These are phyloP conservation scores for Dynastes maya DNA, from an alignment of 2,888 invertebrate species.

Conservation along the genomic window DNA sequence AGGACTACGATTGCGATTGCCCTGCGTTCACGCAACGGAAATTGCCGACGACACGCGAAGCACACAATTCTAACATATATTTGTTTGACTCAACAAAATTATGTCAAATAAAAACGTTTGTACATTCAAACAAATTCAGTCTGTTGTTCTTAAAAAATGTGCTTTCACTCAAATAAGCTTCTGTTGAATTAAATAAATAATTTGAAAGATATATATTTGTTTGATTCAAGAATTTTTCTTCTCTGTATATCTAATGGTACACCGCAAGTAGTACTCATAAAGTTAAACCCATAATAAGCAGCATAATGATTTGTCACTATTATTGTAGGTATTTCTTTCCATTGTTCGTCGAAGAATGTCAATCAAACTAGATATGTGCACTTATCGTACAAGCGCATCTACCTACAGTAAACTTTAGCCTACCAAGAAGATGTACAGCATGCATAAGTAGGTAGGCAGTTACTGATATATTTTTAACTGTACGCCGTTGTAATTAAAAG, in stretches of 20 bases:
- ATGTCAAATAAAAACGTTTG: no score
- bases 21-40: no score
- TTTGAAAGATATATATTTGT: no score
- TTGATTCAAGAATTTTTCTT: no score
- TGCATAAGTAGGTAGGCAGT: not conserved
- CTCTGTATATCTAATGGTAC: not conserved
- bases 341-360: slow-evolving; percentile 4
- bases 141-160: no score
- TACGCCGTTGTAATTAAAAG: slow-evolving; percentile 13
- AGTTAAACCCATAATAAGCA: not conserved
- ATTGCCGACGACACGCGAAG: no score
- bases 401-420: not conserved
- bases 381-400: not conserved
- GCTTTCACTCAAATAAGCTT: no score
- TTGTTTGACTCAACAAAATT: no score
- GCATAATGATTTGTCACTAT: slow-evolving; percentile 10
- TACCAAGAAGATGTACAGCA: not conserved
- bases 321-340: not conserved
- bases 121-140: no score
- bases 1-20: no score
- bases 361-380: not conserved
- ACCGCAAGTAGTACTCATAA: not conserved
- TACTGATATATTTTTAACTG: not conserved
- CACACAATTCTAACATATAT: no score
- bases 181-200: no score